phyloP scores from a whole-genome alignment of 1,140 invertebrate genomes.

The Fopius arisanus region DNA sequence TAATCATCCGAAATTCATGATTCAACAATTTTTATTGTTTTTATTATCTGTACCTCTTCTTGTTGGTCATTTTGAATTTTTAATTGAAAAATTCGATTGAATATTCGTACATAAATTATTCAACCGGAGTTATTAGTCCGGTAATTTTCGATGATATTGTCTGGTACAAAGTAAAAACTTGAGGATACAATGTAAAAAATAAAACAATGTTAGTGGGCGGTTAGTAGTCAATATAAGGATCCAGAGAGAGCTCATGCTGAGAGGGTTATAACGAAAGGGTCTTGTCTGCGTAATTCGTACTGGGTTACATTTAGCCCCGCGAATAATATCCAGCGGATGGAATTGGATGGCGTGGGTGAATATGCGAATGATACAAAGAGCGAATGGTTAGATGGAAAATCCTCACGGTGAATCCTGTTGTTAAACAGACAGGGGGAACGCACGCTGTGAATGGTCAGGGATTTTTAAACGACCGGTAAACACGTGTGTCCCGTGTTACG shows the following conservation, averaged over 20 bases:
- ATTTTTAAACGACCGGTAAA: background rate
- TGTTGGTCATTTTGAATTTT: too few species aligned
- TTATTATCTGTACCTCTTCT: too few species aligned
- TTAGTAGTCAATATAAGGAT: constrained; percentile 19
- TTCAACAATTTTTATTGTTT: too few species aligned
- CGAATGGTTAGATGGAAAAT: background rate
- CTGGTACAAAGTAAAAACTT: background rate
- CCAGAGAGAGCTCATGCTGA: constrained; percentile 21
- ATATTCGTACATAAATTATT: too few species aligned
- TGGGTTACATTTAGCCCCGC: background rate
- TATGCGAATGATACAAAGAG: background rate
- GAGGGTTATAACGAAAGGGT: background rate
- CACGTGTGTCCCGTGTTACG: background rate
- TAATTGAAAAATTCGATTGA: too few species aligned
- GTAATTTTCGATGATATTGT: background rate
- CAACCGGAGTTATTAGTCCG: too few species aligned
- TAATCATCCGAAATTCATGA: too few species aligned
- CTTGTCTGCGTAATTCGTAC: constrained; percentile 25
- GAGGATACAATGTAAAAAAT: constrained; percentile 4
- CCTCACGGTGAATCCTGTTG: background rate
- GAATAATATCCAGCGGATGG: background rate
- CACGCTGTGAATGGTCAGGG: constrained; percentile 6
- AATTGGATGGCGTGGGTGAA: constrained; percentile 7
- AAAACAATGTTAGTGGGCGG: constrained; percentile 15
- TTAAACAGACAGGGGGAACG: constrained; percentile 6